Evolutionary conservation across 2,113 vertebrate genomes (phyloP).

Genomic region (Ceyx cyanopectus): DNA sequence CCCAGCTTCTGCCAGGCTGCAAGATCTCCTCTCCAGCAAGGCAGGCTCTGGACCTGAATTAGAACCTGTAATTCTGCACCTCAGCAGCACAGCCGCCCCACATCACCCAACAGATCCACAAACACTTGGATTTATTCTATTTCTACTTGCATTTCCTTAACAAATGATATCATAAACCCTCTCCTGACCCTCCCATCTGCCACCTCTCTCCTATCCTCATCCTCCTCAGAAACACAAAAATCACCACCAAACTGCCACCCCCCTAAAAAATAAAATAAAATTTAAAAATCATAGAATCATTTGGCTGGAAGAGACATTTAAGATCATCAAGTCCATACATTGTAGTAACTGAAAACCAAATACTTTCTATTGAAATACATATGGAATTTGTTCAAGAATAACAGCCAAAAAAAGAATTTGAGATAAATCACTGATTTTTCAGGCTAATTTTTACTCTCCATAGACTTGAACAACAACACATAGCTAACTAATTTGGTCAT

Average conservation of each 20-base stretch:
- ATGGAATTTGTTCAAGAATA: not conserved
- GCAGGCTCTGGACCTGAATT: accelerated
- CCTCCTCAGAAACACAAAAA: slow-evolving; percentile 9
- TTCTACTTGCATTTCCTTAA: slow-evolving; percentile 28
- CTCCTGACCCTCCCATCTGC: slow-evolving; percentile 18
- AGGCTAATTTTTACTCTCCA: not conserved
- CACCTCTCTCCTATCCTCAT: slow-evolving; percentile 5
- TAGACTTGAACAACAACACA: not conserved
- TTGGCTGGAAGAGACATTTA: too few species aligned
- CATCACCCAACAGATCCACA: not conserved
- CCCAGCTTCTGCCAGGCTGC: not conserved
- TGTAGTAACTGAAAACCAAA: not conserved
- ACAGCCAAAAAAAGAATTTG: not conserved
- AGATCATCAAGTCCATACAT: not conserved
- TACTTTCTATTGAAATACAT: not conserved
- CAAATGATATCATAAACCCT: slow-evolving; percentile 5
- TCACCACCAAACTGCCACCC: not conserved
- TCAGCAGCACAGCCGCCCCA: not conserved
- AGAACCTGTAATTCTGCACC: not conserved
- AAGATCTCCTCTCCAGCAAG: not conserved
- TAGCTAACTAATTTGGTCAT: accelerated
- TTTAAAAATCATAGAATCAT: too few species aligned
- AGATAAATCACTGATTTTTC: not conserved
- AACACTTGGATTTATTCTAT: not conserved
- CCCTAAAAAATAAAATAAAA: not conserved